Evolutionary conservation across 2,113 vertebrate species (phyloP), one percentile per base, ranked within the genome.

Genomic region (Alosa alosa): DNA sequence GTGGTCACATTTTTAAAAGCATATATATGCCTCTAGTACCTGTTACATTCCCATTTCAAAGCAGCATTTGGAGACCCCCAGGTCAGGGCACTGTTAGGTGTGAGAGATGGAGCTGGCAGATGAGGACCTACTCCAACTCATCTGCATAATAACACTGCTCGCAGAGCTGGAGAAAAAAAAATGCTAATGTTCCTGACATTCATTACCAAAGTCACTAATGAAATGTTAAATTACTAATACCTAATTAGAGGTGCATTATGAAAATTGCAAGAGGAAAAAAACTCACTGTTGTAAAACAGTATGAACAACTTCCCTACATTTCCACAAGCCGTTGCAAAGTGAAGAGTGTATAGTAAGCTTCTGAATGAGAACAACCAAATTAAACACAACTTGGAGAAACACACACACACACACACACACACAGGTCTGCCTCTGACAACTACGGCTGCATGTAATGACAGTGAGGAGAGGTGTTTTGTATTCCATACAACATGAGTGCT

Each of bases 211-310:
- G 6, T 78, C 72, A 78, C 39, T 78, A 78, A 78, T 78, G 72
- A 78, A 13, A 39, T 78, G 72, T 78, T 39, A 41, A 78, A 78
- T 78, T 36, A 39, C 72, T 78, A 78, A 78, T 78, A 39, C 72
- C 72, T 78, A 78, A 78, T 78, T 78, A 78, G 31, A 78, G 72
- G 31, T 39, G 20, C 72, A 78, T 78, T 36, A 78, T 78, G 72
- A 36, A 36, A 78, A 78, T 36, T 39, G 31, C 9, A 36, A 25
- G 25, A 15, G n/a, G 31, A 36, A 75, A 75, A 78, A 39, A 39
- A 39, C 9, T 13, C 31, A 41, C 31, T 25, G 20, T 41, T 39
- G 72, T 39, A 39, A 39, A 78, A 78, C 31, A 39, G 31, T 15
- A 39, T 39, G 25, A 36, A 36, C 31, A 9, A 39, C 13, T 78